Evolutionary conservation across 2,113 vertebrate genomes (phyloP), one percentile per base, ranked within the genome.

Genomic region (Bucco capensis): DNA sequence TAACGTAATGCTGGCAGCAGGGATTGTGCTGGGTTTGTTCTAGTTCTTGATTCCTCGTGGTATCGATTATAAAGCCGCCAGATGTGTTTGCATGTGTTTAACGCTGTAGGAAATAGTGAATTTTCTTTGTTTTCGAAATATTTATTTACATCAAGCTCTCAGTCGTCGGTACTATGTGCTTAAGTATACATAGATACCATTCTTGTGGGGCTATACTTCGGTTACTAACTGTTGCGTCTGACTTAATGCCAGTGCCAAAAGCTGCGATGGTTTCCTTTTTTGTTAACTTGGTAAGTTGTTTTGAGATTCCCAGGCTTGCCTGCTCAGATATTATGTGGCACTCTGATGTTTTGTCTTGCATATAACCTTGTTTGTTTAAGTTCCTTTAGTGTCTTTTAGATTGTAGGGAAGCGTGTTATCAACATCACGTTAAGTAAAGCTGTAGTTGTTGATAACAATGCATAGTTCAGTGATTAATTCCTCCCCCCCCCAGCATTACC

Each of bases 51-150:
- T 62, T 50, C 27, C 1, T n/a, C 28, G 23, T 4, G 54, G 2
- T 46, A 2, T 78, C 94, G 47, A 0, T 77, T 94, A 44, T 80
- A 78, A 93, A 95, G 64, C 86, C 61, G 91, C 77, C 85, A 92
- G 96, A 91, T 95, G 94, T 64, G 66, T 95, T 90, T 83, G 64
- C 37, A 1, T 94, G 57, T 82, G 75, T 75, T 93, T 96, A 93
- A 89, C 53, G 89, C 96, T 90, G 66, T 91, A 88, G 87, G 66
- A 93, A 93, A 90, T 33, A 66, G 64, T 4, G 54, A n/a, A 66
- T 90, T 79, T 46, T 14, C 2, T 60, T 44, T 66, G 19, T 56
- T 22, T 6, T 10, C 11, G 40, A 42, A 42, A 42, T 28, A 37
- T n/a, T 51, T 8, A 3, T n/a, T 72, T 67, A 16, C 2, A 0